Percentiles rank a stretch among this genome's conserved stretches.
Conservation (phyloP, 2,797 vertebrate species). For the Delichon dasypus region DNA sequence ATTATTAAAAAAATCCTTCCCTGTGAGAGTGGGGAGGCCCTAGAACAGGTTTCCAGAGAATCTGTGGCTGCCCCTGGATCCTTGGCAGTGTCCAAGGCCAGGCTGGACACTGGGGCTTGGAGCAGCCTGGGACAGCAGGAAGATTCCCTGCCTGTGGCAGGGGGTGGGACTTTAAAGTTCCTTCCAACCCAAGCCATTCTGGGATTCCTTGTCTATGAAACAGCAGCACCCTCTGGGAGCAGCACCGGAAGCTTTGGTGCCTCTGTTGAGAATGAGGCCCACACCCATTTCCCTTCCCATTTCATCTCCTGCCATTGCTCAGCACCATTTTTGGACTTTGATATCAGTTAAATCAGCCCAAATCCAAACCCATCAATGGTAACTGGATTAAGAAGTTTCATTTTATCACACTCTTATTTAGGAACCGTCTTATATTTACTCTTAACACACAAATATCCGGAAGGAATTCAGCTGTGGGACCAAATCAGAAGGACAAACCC, state of each 20-base stretch:
- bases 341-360: background rate
- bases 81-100: background rate
- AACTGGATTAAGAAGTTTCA: background rate
- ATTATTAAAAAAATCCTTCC: background rate
- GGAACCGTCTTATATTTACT: background rate
- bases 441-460: background rate
- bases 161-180: rapidly evolving
- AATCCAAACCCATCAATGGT: background rate
- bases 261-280: background rate
- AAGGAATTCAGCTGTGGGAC: background rate
- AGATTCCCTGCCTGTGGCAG: background rate
- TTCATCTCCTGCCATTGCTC: background rate
- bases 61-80: background rate
- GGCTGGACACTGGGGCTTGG: rapidly evolving
- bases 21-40: rapidly evolving
- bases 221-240: background rate
- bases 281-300: background rate
- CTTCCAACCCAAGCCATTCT: background rate
- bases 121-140: rapidly evolving
- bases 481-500: background rate
- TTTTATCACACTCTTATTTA: background rate
- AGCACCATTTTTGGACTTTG: background rate
- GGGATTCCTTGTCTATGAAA: background rate
- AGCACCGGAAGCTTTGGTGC: background rate
- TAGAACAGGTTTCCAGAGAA: background rate